phyloP scores from a whole-genome alignment of 2,797 vertebrate genomes.

The Pseudochromis fuscus region DNA sequence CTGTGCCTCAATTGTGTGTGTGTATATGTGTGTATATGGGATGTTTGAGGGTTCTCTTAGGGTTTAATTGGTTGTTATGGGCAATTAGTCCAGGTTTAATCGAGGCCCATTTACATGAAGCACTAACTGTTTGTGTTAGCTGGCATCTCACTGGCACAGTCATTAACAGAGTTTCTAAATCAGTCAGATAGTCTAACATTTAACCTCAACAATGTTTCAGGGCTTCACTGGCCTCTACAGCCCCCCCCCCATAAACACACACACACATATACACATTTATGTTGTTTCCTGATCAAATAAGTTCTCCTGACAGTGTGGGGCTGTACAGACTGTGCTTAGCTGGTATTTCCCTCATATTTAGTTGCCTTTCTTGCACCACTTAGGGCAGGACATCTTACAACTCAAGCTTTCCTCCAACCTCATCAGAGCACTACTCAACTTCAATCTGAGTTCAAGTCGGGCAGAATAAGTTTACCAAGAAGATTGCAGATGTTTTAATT shows the following conservation, averaged over 20 bases:
- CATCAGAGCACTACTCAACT: background rate
- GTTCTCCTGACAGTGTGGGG: no score
- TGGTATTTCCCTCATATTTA: background rate
- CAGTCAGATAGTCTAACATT: constrained; percentile 42
- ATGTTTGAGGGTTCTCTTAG: constrained; percentile 33
- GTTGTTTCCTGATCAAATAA: no score
- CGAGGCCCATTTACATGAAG: constrained; percentile 54
- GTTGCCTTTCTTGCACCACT: background rate
- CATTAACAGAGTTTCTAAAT: constrained; percentile 52
- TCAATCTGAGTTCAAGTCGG: background rate
- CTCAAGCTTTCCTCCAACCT: background rate
- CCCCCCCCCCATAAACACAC: background rate
- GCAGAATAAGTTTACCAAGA: no score
- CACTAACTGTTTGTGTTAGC: constrained; percentile 61
- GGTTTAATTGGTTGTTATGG: constrained; percentile 60
- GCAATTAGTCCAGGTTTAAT: constrained; percentile 59
- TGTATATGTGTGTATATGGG: constrained; percentile 3
- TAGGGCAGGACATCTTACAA: background rate
- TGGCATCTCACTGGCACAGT: constrained; percentile 29
- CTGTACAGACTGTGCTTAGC: background rate
- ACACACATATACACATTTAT: background rate
- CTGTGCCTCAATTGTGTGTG: background rate
- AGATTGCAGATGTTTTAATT: no score
- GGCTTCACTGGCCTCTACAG: background rate
- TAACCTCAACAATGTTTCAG: constrained; percentile 20